Percentiles rank a stretch among this genome's conserved stretches.
Evolutionary conservation across 35 echinoderm and acorn worm genomes (phyloP).

Genomic region (Heliocidaris erythrogramma): DNA sequence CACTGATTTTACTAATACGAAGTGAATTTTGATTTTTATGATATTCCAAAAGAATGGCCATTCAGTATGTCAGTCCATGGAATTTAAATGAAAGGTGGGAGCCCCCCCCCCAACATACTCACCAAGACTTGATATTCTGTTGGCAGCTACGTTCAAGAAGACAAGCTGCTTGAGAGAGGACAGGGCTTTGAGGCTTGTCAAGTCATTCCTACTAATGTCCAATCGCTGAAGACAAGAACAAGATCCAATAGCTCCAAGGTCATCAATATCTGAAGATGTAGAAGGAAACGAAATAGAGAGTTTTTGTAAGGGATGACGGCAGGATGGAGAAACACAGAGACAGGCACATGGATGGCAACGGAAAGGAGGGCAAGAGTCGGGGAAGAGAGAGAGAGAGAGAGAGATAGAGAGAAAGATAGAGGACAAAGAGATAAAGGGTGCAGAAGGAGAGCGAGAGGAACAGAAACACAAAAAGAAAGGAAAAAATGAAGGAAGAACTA

Average conservation of each 20-base stretch:
- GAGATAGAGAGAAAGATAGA: too few relatives aligned
- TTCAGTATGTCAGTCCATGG: too few relatives aligned
- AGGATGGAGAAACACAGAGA: neutral
- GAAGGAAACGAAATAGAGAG: too few relatives aligned
- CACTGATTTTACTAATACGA: neutral
- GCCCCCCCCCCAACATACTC: neutral
- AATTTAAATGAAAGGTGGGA: neutral
- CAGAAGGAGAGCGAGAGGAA: too few relatives aligned
- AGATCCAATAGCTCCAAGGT: constrained; percentile 62
- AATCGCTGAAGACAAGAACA: constrained; percentile 59
- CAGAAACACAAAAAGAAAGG: too few relatives aligned
- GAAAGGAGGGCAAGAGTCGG: neutral
- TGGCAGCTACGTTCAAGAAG: constrained; percentile 68
- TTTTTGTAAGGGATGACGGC: too few relatives aligned
- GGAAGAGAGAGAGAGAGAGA: too few relatives aligned
- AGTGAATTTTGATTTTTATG: too few relatives aligned
- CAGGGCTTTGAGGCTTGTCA: constrained; percentile 48
- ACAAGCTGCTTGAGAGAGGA: constrained; percentile 62
- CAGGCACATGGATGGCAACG: neutral
- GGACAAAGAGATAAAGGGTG: too few relatives aligned
- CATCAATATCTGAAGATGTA: constrained; percentile 59
- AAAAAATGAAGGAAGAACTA: too few relatives aligned
- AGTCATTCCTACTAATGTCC: constrained; percentile 65
- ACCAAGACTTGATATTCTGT: constrained; percentile 67
- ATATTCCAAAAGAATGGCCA: too few relatives aligned